These are phyloP conservation scores for Quadriops clusia DNA, from an alignment of 2,888 invertebrate species.

Conservation along the genomic window DNA sequence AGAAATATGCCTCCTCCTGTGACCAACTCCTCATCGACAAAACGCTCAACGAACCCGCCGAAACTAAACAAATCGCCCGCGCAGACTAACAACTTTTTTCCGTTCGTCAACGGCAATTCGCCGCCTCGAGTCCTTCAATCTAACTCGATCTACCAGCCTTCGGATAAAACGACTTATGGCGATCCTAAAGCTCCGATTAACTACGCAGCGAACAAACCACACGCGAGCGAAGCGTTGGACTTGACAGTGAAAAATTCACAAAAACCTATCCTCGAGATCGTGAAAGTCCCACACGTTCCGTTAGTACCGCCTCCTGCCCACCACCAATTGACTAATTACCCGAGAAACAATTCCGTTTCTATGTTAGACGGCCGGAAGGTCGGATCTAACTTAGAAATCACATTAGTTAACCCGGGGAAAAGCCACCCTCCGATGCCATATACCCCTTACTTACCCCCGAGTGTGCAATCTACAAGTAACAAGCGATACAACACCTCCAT, in stretches of 20 bases:
- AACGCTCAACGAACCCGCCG: slow-evolving; percentile 26
- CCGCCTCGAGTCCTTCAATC: slow-evolving; percentile 51
- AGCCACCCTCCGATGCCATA: slow-evolving; percentile 3
- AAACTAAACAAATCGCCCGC: slow-evolving; percentile 6
- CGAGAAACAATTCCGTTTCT: slow-evolving; percentile 5
- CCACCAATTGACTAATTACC: slow-evolving; percentile 2
- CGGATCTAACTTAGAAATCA: slow-evolving; percentile 60
- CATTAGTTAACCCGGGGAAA: slow-evolving; percentile 40
- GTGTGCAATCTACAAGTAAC: slow-evolving; percentile 12
- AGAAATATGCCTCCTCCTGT: slow-evolving; percentile 27
- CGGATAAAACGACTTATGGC: slow-evolving; percentile 56
- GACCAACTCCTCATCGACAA: slow-evolving; percentile 7
- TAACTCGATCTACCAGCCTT: slow-evolving; percentile 50
- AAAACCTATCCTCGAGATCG: slow-evolving; percentile 46
- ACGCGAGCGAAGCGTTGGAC: slow-evolving; percentile 50
- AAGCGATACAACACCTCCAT: slow-evolving; percentile 11
- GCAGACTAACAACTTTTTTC: slow-evolving; percentile 11
- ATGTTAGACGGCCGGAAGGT: slow-evolving; percentile 34
- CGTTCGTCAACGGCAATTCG: slow-evolving; percentile 24
- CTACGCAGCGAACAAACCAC: slow-evolving; percentile 13
- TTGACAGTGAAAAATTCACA: slow-evolving; percentile 45
- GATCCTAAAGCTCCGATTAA: slow-evolving; percentile 51
- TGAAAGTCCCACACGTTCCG: slow-evolving; percentile 41
- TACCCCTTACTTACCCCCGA: not conserved
- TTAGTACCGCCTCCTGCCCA: slow-evolving; percentile 14